A percentile compares a stretch with the other conserved stretches of the same genome.
Conservation (phyloP, 2,113 vertebrate genomes). For the Cochlearius cochlearius region DNA sequence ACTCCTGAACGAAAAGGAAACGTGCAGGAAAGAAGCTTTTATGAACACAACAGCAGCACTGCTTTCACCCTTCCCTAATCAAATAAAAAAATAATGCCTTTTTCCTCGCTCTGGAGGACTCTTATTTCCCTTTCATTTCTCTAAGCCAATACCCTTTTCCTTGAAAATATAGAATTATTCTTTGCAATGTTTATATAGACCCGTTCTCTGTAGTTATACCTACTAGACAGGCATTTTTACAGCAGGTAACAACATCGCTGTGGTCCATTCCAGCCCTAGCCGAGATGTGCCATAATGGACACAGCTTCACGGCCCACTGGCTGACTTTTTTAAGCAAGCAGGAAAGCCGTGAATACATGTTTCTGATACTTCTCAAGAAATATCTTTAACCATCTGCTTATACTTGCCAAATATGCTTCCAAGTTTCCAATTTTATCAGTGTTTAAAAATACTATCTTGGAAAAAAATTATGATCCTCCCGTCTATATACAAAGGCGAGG, state of each 20-base stretch:
- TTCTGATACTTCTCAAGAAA: conserved; percentile 70
- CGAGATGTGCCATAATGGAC: background rate
- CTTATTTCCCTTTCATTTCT: background rate
- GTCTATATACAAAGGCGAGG: conserved; percentile 54
- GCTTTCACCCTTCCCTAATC: conserved; percentile 22
- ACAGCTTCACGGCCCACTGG: background rate
- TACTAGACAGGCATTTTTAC: background rate
- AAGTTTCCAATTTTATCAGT: conserved; percentile 74
- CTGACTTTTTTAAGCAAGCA: conserved; percentile 52
- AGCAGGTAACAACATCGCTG: background rate
- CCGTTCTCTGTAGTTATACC: background rate
- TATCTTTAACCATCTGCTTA: conserved; percentile 76
- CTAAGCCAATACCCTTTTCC: background rate
- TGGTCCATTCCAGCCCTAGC: background rate
- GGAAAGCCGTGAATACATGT: conserved; percentile 50
- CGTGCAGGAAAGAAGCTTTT: background rate
- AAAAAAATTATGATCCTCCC: conserved; percentile 48
- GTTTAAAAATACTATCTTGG: conserved; percentile 65
- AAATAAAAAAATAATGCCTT: background rate
- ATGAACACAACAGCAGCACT: conserved; percentile 1
- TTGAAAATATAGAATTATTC: background rate
- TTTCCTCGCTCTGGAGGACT: background rate
- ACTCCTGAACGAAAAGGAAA: conserved; percentile 28
- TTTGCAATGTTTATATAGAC: background rate
- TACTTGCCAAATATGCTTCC: conserved; percentile 68